Percentiles rank a stretch among this genome's conserved stretches.
phyloP scores from a whole-genome alignment of 53 echinoderm and acorn worm species.

The Actinopyga echinites region DNA sequence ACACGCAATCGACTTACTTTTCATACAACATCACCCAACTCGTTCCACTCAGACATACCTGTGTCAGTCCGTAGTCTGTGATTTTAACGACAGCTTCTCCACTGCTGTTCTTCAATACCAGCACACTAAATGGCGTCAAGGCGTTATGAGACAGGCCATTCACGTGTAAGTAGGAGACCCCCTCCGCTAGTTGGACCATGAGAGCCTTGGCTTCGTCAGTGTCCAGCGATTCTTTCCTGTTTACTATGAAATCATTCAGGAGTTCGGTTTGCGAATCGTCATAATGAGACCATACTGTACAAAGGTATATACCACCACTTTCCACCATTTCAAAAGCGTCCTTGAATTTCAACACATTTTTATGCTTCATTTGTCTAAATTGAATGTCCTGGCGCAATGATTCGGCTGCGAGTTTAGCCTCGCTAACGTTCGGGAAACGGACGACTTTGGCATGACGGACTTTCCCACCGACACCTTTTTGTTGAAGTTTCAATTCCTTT shows the following conservation, averaged over 20 bases:
- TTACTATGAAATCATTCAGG: conserved; percentile 80
- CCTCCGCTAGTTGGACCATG: conserved; percentile 78
- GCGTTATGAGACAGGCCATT: conserved; percentile 76
- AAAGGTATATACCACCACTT: conserved; percentile 60
- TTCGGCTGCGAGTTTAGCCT: conserved; percentile 68
- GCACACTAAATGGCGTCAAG: conserved; percentile 78
- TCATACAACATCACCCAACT: too few species aligned
- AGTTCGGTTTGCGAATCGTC: conserved; percentile 10
- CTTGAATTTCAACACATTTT: conserved; percentile 73
- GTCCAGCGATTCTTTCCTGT: conserved; percentile 51
- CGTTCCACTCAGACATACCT: conserved; percentile 51
- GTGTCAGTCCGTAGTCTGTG: conserved; percentile 82
- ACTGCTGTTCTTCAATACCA: conserved; percentile 56
- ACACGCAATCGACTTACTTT: too few species aligned
- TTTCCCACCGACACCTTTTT: conserved; percentile 60
- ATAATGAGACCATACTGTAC: conserved; percentile 66
- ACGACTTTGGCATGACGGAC: conserved; percentile 72
- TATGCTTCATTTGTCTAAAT: conserved; percentile 62
- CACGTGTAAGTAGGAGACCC: conserved; percentile 72
- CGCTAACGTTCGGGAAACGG: conserved; percentile 55
- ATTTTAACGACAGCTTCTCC: conserved; percentile 75
- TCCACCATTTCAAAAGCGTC: conserved; percentile 64
- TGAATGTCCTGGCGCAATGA: conserved; percentile 62
- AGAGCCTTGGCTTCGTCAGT: conserved; percentile 72
- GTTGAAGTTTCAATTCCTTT: conserved; percentile 62